Base-by-base conservation (phyloP, 2,797 vertebrate species). In the Neosilurus mollespiculum region DNA sequence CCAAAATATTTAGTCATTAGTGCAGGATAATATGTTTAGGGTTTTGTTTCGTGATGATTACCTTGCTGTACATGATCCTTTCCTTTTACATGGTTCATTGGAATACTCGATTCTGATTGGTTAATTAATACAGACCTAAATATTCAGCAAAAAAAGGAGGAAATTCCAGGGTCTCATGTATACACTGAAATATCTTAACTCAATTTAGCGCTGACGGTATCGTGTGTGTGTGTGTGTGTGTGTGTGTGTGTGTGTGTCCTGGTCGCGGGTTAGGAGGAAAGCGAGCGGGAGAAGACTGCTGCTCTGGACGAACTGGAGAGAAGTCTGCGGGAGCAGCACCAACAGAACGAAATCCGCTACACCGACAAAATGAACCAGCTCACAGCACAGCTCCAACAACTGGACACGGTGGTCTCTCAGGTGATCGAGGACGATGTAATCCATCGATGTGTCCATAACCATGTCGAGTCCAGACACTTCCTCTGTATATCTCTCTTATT, bases 301-400 rank as follows among this genome's bases (percentile, higher is more conserved):
- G 93, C 89, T 65, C 88, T 95, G 10, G 87, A 85, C 34, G 90
- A 93, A 56, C 88, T 93, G 84, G 93, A 94, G 89, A 89, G 59
- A 91, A 92, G 87, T 81, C 89, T 93, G 56, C 82, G 76, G 11
- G 86, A 89, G 26, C 91, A 93, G 86, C 92, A 91, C 11, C 93
- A 95, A 85, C 92, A 92, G 79, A 90, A 89, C 61, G 94, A 93
- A 81, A 81, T 22, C 43, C 85, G 88, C 89, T 92, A 93, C 85
- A 92, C 89, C 0, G 89, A 90, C 80, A 94, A 96, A 84, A 94
- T 93, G 88, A 94, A 94, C 71, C 89, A 91, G 66, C 90, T 96
- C 65, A 93, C 92, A 30, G 81, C 86, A 24, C 94, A 95, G 84
- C 93, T 98, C 14, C 94, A 95, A 85, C 94, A 96, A 85, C 94